phyloP scores from a whole-genome alignment of 2,797 vertebrate genomes.

The Hafferia zeledoni region DNA sequence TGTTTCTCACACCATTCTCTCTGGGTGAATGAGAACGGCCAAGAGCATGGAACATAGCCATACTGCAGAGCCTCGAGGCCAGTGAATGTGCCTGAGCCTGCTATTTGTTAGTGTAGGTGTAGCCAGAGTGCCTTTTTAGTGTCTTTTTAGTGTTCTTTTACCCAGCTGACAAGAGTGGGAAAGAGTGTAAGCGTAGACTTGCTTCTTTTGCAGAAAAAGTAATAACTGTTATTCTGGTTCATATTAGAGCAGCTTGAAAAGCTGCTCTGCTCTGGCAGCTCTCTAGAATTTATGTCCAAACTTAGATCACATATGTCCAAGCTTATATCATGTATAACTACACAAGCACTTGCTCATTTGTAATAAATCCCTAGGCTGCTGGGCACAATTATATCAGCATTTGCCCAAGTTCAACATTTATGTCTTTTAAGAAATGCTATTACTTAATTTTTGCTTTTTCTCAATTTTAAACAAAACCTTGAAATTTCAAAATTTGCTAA shows the following conservation, averaged over 20 bases:
- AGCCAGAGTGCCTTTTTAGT: background rate
- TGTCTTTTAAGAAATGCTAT: background rate
- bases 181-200: background rate
- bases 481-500: slow-evolving; percentile 1
- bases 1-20: background rate
- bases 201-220: background rate
- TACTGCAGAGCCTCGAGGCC: background rate
- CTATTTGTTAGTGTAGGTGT: background rate
- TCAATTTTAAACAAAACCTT: background rate
- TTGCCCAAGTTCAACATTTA: background rate
- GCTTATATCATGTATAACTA: background rate
- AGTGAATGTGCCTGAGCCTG: accelerated
- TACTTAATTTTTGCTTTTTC: background rate
- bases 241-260: background rate
- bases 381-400: background rate
- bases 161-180: background rate
- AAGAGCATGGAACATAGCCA: background rate
- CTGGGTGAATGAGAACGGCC: background rate
- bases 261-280: background rate
- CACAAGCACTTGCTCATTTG: background rate
- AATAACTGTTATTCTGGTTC: background rate
- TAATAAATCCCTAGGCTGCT: background rate
- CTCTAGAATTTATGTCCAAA: background rate
- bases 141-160: background rate
- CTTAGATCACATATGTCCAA: background rate